Conservation (phyloP, 53 echinoderm and acorn worm genomes). For the Pentamera pediparva region DNA sequence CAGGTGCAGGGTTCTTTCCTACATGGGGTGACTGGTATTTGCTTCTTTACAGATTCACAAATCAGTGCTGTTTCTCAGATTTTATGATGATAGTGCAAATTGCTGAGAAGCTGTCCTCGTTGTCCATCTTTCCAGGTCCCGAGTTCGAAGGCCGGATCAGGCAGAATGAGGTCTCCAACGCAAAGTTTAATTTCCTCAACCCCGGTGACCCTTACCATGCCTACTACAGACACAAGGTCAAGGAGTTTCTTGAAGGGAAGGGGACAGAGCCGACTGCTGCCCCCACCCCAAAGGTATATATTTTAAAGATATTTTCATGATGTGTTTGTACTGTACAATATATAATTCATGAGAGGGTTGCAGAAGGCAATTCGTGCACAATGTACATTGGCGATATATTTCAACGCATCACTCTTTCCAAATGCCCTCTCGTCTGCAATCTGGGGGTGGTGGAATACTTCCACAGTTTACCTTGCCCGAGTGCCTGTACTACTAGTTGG, state of each 20-base stretch:
- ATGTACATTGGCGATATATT: no score
- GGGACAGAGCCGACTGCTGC: constrained; percentile 51
- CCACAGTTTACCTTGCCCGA: no score
- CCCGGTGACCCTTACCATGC: constrained; percentile 99
- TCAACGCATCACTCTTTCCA: no score
- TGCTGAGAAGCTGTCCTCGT: not conserved
- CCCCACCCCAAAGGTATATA: constrained; percentile 55
- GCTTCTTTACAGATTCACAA: not conserved
- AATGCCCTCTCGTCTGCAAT: no score
- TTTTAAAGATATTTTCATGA: not conserved
- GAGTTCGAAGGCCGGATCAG: constrained; percentile 95
- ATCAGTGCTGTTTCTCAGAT: no score
- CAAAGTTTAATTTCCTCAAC: constrained; percentile 98
- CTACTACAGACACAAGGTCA: constrained; percentile 96
- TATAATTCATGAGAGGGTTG: no score
- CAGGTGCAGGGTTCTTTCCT: no score
- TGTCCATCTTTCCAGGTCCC: constrained; percentile 52
- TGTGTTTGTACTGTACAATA: no score
- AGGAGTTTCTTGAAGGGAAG: constrained; percentile 96
- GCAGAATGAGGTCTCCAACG: constrained; percentile 94
- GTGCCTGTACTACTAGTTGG: no score
- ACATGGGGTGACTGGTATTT: not conserved
- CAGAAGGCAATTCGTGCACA: no score
- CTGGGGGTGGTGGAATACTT: no score
- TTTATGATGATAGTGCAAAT: no score